Evolutionary conservation across 2,797 vertebrate species (phyloP), one percentile per base, ranked within the genome.

Genomic region (Mormyrus proboscirostris): DNA sequence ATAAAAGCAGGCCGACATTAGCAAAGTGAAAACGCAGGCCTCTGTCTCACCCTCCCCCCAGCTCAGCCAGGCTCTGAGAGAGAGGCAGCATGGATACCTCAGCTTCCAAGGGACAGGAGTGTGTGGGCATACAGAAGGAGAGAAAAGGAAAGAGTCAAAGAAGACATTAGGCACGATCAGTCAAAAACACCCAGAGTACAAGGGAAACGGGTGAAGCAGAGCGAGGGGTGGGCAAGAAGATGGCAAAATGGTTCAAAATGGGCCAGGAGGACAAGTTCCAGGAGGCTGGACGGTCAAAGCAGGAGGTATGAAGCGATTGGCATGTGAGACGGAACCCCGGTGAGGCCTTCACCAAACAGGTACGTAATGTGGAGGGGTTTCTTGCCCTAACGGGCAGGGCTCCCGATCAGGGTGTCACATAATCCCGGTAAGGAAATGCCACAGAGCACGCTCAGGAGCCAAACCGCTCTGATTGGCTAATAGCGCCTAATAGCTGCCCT

Each of bases 401-500:
- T 65, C 22, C 65, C 47, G 2, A 29, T 89, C 73, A 8, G 95
- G 94, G 84, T 96, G 95, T 94, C 95, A 95, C 95, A 95, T 95
- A 94, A 95, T 94, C 90, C 92, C 92, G 91, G 94, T 89, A 89
- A 94, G 92, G 93, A 95, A 93, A 94, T 93, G 94, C 94, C 93
- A 94, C 92, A 93, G 91, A 93, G 94, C 92, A 92, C 91, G 92
- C 95, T 96, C 95, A 94, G 92, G 91, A 92, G 94, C 93, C 93
- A 65, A 29, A 29, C 57, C 22, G 7, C 88, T 73, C 93, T 95
- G 94, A 97, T 97, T 96, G 96, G 96, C 97, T 97, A 97, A 97
- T 97, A 96, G 96, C 96, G 96, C 96, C 96, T 97, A 97, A 97
- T 96, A 97, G 95, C 94, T 95, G 94, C 95, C 95, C 96, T 97